Percentiles rank a stretch among this genome's conserved stretches.
Conservation (phyloP, 2,113 vertebrate species). For the Columbina picui region DNA sequence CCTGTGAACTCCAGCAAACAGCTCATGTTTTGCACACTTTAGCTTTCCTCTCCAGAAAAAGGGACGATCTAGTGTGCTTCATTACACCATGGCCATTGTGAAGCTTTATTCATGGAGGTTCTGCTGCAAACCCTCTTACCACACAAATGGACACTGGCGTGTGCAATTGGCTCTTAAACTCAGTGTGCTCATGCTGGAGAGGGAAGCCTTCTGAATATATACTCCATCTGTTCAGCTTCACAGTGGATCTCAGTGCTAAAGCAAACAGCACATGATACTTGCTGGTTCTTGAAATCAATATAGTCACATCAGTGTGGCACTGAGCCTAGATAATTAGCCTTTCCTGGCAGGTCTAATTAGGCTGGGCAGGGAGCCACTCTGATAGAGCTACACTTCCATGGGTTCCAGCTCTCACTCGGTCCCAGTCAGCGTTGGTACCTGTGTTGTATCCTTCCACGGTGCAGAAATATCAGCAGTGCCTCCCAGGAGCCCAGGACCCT, state of each 20-base stretch:
- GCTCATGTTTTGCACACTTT: fast-evolving
- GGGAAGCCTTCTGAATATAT: neutral
- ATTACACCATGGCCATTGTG: fast-evolving
- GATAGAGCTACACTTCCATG: slow-evolving; percentile 21
- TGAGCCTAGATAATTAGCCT: slow-evolving; percentile 63
- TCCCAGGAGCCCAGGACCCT: neutral
- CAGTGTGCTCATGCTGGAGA: neutral
- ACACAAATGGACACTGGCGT: neutral
- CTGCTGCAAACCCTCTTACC: neutral
- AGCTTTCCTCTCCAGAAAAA: neutral
- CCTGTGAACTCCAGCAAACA: neutral
- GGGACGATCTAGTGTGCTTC: neutral
- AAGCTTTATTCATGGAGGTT: neutral
- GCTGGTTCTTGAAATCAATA: slow-evolving; percentile 5
- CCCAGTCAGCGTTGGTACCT: neutral
- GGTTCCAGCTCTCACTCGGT: neutral
- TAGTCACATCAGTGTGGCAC: slow-evolving; percentile 52
- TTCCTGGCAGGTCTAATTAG: slow-evolving; percentile 57
- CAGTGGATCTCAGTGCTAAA: neutral
- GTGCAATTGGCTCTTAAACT: neutral
- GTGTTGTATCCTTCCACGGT: neutral
- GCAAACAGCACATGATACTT: neutral
- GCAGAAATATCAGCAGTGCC: neutral
- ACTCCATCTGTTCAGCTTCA: neutral
- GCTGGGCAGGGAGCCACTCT: slow-evolving; percentile 39